These are phyloP conservation scores for Colinus virginianus DNA, from an alignment of 2,113 vertebrate genomes.

Conservation along the genomic window DNA sequence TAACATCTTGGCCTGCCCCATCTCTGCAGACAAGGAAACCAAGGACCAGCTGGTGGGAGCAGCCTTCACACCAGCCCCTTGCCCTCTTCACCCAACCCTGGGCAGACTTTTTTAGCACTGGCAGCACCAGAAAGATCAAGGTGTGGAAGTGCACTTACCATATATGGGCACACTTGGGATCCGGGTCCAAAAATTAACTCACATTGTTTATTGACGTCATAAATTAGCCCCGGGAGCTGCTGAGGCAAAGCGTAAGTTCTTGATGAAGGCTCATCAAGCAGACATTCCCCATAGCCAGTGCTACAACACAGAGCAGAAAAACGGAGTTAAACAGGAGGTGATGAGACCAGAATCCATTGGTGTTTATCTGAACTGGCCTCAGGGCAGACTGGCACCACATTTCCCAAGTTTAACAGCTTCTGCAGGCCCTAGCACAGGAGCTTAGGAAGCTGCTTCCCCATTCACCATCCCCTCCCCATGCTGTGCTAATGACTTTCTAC, in stretches of 20 bases:
- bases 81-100: neutral
- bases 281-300: slow-evolving; percentile 97
- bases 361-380: neutral
- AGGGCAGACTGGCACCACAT: neutral
- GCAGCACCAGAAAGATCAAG: slow-evolving; percentile 25
- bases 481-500: neutral
- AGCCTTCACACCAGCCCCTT: neutral
- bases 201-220: slow-evolving; percentile 97
- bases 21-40: neutral
- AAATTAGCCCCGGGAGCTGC: slow-evolving; percentile 92
- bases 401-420: neutral
- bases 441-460: neutral
- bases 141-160: slow-evolving; percentile 86
- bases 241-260: slow-evolving; percentile 89
- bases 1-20: neutral
- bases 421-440: neutral
- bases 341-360: neutral
- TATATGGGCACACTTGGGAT: slow-evolving; percentile 97
- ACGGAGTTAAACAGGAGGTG: neutral
- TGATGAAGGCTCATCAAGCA: slow-evolving; percentile 94
- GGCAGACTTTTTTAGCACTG: neutral
- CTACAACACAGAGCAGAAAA: slow-evolving; percentile 86
- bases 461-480: neutral
- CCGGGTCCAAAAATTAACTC: slow-evolving; percentile 98
- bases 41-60: neutral